Base-by-base conservation (phyloP, 2,797 vertebrate species). In the Acanthurus lineatus region DNA sequence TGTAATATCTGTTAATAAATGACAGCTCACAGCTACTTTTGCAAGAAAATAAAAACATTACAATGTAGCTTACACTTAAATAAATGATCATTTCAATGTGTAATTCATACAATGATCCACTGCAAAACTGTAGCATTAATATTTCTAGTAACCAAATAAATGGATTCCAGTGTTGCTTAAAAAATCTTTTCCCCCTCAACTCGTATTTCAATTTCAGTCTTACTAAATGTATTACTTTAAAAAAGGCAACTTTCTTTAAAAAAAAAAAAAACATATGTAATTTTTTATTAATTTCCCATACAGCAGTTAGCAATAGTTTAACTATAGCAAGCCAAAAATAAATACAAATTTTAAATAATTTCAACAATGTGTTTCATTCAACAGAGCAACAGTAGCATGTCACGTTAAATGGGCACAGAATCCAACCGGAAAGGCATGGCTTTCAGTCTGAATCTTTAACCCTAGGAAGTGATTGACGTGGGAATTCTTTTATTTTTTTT, bases 281-380 rank as follows among this genome's bases (percentile, higher is more conserved):
- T 76, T 81, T 89, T 89, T 89, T 90, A 86, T 90, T 88, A 32
- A 65, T 88, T 90, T 89, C 88, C 68, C 84, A 88, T 93, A 92
- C 89, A 93, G 92, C 89, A 93, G 89, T 92, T 92, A 91, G 92
- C 91, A 93, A 92, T 91, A 92, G 77, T 88, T 92, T 79, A 88
- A 91, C 89, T 90, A 89, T 90, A 92, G 92, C 91, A 93, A 93
- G 93, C 93, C 89, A 89, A 93, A 94, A 94, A 94, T 94, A 94
- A 94, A 95, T 94, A 95, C 81, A 90, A 91, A 92, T 90, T 91
- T 94, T 93, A 94, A 94, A 94, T 94, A 92, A 92, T 93, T 93
- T 91, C 78, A 89, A 91, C 89, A 92, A 84, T 81, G 83, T 84
- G 76, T 91, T 87, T 94, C 79, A 92, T 94, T 90, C 76, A 88